Base-by-base conservation (phyloP, 1,140 invertebrate species). In the Drosophila asahinai region DNA sequence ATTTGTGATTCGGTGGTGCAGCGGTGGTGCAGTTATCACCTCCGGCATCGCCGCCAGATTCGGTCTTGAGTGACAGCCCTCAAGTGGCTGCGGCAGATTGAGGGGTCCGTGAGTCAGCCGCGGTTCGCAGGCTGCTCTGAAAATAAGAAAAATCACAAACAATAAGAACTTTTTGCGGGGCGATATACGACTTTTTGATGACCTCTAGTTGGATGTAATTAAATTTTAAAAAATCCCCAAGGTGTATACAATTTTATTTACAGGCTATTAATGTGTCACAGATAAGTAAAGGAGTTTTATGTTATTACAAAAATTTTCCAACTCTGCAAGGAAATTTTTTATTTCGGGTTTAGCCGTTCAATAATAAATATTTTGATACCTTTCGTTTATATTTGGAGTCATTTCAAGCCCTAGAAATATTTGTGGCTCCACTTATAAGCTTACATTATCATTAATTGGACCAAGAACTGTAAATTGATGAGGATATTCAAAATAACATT, bases 31-130 rank as follows among this genome's bases (percentile, higher is more conserved):
- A 82, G 59, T 81, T 76, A 70, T 63, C 45, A 73, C 59, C 55
- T 71, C 61, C 68, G 73, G 55, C 67, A 66, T 76, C 78, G 74
- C 79, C 22, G 40, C 52, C 59, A 74, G 82, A 74, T 84, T 74
- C 73, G 64, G 81, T 83, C 67, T 72, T 72, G 77, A 83, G 68
- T 83, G 81, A 83, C 81, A 84, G 77, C 77, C 70, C 67, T 81
- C 63, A 79, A 77, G 82, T 86, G 82, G 76, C 33, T 63, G 58
- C 9, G 55, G 43, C 25, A 33, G 67, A 55, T 15, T 19, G 25
- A 51, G 62, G 61, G 63, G 48, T 77, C 51, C 65, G 63, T 68
- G 65, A 55, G 59, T 71, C 67, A 61, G 66, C 54, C 52, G 40
- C 40, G 38, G 36, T 43, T 54, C 67, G 67, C 70, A 58, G 70